phyloP scores from a whole-genome alignment of 2,797 vertebrate genomes.

The Pseudomugil gertrudae region DNA sequence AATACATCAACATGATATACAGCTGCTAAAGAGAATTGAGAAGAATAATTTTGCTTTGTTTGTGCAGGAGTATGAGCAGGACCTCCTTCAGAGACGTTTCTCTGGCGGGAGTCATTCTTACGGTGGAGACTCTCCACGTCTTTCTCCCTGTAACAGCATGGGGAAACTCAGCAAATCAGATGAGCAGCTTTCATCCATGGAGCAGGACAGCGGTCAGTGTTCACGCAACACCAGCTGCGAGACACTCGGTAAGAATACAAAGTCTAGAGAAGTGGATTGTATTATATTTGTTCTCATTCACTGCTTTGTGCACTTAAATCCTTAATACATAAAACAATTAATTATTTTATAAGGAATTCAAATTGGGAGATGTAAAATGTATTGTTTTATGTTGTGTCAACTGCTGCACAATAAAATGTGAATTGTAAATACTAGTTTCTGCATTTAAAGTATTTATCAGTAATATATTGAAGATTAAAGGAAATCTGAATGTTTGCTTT shows the following conservation, averaged over 20 bases:
- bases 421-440: too few relatives aligned
- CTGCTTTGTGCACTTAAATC: neutral
- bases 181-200: slow-evolving; percentile 95
- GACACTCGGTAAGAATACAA: slow-evolving; percentile 89
- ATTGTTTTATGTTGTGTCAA: neutral
- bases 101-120: slow-evolving; percentile 96
- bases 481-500: too few relatives aligned
- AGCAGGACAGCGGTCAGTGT: slow-evolving; percentile 97
- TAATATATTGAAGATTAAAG: too few relatives aligned
- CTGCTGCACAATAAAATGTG: too few relatives aligned
- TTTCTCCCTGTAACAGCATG: slow-evolving; percentile 95
- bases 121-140: slow-evolving; percentile 92
- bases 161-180: slow-evolving; percentile 98
- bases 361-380: neutral
- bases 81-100: slow-evolving; percentile 92
- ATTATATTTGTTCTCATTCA: neutral
- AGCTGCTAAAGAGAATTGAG: neutral
- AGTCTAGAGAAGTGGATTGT: neutral
- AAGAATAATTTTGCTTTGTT: slow-evolving; percentile 14
- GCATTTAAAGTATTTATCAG: too few relatives aligned
- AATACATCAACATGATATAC: neutral
- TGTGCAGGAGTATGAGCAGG: slow-evolving; percentile 90
- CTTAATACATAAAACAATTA: neutral
- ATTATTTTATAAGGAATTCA: neutral
- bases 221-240: slow-evolving; percentile 99